A percentile compares a stretch with the other conserved stretches of the same genome.
These are phyloP conservation scores for Timandra comae DNA, from an alignment of 2,888 invertebrate species.

Conservation along the genomic window DNA sequence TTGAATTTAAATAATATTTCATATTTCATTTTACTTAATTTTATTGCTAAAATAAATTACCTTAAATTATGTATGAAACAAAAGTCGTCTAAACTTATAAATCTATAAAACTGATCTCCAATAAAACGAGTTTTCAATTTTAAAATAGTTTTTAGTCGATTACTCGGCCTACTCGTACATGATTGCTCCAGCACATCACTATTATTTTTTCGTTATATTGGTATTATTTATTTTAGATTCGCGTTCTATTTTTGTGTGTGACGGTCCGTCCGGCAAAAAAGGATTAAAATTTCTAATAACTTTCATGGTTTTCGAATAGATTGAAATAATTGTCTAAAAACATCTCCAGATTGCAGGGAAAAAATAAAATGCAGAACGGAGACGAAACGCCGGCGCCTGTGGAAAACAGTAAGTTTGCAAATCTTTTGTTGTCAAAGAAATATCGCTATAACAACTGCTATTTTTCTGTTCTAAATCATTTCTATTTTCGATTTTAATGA, in stretches of 20 bases:
- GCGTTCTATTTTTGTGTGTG: constrained; percentile 77
- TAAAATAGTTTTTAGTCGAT: neutral
- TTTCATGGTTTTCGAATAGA: constrained; percentile 60
- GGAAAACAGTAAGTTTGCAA: constrained; percentile 55
- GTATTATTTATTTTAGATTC: constrained; percentile 70
- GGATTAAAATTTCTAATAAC: constrained; percentile 55
- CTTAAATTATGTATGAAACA: too few species aligned
- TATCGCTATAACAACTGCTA: constrained; percentile 48
- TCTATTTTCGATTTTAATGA: constrained; percentile 26
- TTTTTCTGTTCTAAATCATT: constrained; percentile 43
- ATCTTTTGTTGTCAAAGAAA: constrained; percentile 48
- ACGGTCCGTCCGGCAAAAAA: constrained; percentile 65
- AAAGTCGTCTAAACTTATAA: too few species aligned
- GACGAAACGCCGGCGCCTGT: constrained; percentile 54
- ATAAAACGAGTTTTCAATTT: too few species aligned
- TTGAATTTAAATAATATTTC: too few species aligned
- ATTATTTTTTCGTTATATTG: constrained; percentile 37
- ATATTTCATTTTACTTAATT: too few species aligned
- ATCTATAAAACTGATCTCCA: too few species aligned
- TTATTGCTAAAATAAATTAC: too few species aligned
- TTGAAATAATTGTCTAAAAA: constrained; percentile 41
- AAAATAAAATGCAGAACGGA: constrained; percentile 69
- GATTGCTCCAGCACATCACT: constrained; percentile 14
- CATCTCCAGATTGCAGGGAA: constrained; percentile 57
- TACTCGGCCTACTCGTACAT: neutral